These are phyloP conservation scores for Drosophila kokeensis DNA, from an alignment of 2,888 invertebrate species.

Conservation along the genomic window DNA sequence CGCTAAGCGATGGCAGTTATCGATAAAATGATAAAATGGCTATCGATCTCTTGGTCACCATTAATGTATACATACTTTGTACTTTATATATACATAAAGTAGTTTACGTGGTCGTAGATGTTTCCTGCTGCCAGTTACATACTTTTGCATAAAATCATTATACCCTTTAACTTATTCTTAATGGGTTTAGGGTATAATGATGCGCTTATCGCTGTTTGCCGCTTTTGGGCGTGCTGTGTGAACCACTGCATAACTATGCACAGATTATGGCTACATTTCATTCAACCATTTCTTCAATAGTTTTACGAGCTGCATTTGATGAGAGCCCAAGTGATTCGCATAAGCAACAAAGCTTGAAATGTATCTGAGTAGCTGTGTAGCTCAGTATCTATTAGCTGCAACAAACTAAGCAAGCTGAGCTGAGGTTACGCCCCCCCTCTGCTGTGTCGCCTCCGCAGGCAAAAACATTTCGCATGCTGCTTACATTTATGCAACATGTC, in stretches of 20 bases:
- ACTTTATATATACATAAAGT: too few relatives aligned
- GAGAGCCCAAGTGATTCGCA: slow-evolving; percentile 29
- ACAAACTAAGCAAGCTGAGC: slow-evolving; percentile 37
- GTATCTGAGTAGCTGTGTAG: slow-evolving; percentile 21
- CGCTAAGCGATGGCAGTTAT: neutral
- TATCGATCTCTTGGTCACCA: neutral
- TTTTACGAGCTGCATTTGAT: slow-evolving; percentile 44
- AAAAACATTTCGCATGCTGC: slow-evolving; percentile 65
- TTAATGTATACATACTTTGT: neutral
- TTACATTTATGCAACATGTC: slow-evolving; percentile 66
- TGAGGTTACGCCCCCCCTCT: slow-evolving; percentile 57
- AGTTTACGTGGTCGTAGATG: too few relatives aligned
- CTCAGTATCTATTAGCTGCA: slow-evolving; percentile 45
- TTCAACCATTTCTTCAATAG: slow-evolving; percentile 1
- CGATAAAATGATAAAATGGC: too few relatives aligned
- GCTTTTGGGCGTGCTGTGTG: slow-evolving; percentile 44
- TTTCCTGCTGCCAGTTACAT: neutral
- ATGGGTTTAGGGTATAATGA: slow-evolving; percentile 1
- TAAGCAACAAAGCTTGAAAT: slow-evolving; percentile 8
- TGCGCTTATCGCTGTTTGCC: slow-evolving; percentile 46
- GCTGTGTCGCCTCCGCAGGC: slow-evolving; percentile 22
- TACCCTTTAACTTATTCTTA: neutral
- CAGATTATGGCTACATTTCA: slow-evolving; percentile 47
- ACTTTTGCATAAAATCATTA: neutral
- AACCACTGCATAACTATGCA: slow-evolving; percentile 56